Evolutionary conservation across 2,888 invertebrate genomes (phyloP), one percentile per base, ranked within the genome.

Genomic region (Clunio marinus): DNA sequence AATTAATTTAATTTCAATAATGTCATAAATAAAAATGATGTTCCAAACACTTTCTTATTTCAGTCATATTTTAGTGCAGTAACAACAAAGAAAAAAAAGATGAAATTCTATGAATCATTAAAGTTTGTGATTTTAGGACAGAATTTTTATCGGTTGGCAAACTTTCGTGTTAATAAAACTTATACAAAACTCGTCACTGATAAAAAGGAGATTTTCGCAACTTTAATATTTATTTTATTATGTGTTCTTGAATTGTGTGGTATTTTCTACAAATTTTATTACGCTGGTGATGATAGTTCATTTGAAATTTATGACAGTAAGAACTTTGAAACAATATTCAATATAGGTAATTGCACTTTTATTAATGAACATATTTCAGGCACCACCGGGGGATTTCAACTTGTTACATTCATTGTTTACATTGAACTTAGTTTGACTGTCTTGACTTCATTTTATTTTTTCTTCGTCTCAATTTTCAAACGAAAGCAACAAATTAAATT

Each of bases 401-500:
- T 57, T 2, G 24, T 57, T 25, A 22, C 57, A 2, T 22, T 57
- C 5, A 22, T 57, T n/a, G 57, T 24, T 15, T 57, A 20, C 17
- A 15, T 63, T 22, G 66, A 66, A 35, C 28, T 66, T 51, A 35
- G 22, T 15, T 2, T 58, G 17, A 68, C 68, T 1, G 37, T 58
- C 20, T 37, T 68, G 13, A 32, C 22, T 17, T 8, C 15, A 7
- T 7, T 68, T 15, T 68, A 58, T 41, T 58, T 68, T 7, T 4
- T 68, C 4, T 24, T 58, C 37, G 17, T 15, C 25, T 37, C 58
- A 7, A 17, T 68, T 4, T 13, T 55, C 1, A 68, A 57, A 7
- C 68, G 68, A 5, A 13, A 41, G 15, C 7, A 35, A 2, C 68
- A 58, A 58, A 55, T 68, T 15, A 58, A 3, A 20, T 68, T 68